phyloP scores from a whole-genome alignment of 2,888 invertebrate genomes.

The Melanophora roralis region DNA sequence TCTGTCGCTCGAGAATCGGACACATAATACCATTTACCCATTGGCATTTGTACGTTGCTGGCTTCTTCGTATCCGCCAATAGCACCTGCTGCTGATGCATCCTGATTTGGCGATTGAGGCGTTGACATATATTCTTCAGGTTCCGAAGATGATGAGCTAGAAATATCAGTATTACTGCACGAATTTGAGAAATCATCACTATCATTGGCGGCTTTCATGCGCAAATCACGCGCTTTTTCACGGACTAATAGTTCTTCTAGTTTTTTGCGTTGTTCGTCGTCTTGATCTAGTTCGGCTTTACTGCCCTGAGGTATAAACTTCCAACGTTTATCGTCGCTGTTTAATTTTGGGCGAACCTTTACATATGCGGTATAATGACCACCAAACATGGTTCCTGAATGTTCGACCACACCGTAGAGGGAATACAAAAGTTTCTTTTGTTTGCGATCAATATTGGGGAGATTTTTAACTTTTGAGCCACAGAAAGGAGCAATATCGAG shows the following conservation, averaged over 20 bases:
- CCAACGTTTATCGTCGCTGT: constrained; percentile 83
- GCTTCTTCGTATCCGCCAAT: constrained; percentile 74
- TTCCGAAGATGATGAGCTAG: constrained; percentile 69
- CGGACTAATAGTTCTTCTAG: constrained; percentile 75
- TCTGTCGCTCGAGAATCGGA: constrained; percentile 93
- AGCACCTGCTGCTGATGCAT: constrained; percentile 73
- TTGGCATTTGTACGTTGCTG: constrained; percentile 77
- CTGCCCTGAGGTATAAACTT: constrained; percentile 83
- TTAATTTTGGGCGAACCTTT: constrained; percentile 85
- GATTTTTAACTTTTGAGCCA: constrained; percentile 81
- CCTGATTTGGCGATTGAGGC: constrained; percentile 73
- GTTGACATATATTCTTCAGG: constrained; percentile 65
- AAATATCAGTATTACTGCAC: constrained; percentile 75
- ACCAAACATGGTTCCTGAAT: constrained; percentile 93
- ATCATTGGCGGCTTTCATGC: constrained; percentile 74
- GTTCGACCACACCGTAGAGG: constrained; percentile 96
- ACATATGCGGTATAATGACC: constrained; percentile 95
- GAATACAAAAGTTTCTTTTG: constrained; percentile 88
- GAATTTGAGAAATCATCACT: constrained; percentile 80
- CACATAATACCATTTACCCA: constrained; percentile 94
- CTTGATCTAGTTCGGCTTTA: constrained; percentile 78
- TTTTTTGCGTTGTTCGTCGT: constrained; percentile 77
- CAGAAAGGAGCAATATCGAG: constrained; percentile 95
- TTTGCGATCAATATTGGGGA: constrained; percentile 81
- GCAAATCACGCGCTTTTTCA: constrained; percentile 73